Base-by-base conservation (phyloP, 1,140 invertebrate genomes). In the Sinonovacula constricta region DNA sequence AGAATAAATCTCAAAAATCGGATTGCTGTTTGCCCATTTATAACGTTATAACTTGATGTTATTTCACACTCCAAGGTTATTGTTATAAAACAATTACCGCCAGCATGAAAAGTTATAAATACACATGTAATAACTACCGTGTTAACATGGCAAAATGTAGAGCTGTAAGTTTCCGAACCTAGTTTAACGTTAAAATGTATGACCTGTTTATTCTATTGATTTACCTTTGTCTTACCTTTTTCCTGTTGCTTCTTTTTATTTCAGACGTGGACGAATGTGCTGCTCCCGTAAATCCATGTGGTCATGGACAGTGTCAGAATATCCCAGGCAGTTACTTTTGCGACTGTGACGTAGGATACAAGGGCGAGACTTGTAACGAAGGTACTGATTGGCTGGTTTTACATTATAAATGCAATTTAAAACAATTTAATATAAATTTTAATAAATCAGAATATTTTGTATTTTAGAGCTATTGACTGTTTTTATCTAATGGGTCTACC, bases 351-450 rank as follows among this genome's bases (percentile, higher is more conserved):
- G 24, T 3, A 1, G 69, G 71, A 14, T 83, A 51, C 74, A 71
- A 30, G 2, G 82, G 79, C 7, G 45, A 34, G 14, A 22, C 59
- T 14, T 83, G 82, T 68, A 34, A 66, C 22, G 49, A 24, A 51
- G 80, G 75, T 81, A 56, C 28, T 18, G 10, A 10, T 7, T 45
- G n/a, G n/a, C n/a, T n/a, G n/a, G n/a, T n/a, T n/a, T n/a, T n/a
- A n/a, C n/a, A n/a, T n/a, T n/a, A n/a, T n/a, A n/a, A n/a, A n/a
- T n/a, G n/a, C n/a, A n/a, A n/a, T n/a, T n/a, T n/a, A n/a, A n/a
- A n/a, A n/a, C n/a, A n/a, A n/a, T n/a, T n/a, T n/a, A n/a, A n/a
- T n/a, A n/a, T n/a, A n/a, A 45, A 45, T 18, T 45, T 45, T 45
- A 10, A 18, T 10, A 45, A 45, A 45, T 18, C 39, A 18, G 18